Evolutionary conservation across 1,140 invertebrate species (phyloP).

Genomic region (Drosophila orosa): DNA sequence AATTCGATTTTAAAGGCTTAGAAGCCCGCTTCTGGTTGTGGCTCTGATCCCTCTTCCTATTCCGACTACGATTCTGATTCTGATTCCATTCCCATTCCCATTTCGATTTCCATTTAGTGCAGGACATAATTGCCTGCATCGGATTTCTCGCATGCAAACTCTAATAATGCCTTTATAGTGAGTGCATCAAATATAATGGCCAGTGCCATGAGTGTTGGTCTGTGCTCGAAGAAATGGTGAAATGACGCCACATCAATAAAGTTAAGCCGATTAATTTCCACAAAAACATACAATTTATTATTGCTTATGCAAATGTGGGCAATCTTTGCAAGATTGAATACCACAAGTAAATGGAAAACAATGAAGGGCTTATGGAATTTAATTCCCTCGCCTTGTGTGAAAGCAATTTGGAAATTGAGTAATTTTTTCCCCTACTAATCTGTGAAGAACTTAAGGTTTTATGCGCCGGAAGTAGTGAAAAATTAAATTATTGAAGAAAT

Average conservation of each 20-base stretch:
- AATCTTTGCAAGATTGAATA: constrained; percentile 1
- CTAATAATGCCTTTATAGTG: constrained; percentile 1
- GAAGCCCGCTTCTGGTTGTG: constrained; percentile 9
- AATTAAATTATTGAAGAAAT: too few species aligned
- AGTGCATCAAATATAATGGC: constrained; percentile 32
- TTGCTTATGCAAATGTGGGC: constrained; percentile 6
- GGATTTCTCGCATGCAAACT: background rate
- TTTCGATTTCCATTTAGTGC: constrained; percentile 39
- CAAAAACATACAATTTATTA: constrained; percentile 24
- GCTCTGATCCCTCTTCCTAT: background rate
- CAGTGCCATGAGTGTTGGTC: background rate
- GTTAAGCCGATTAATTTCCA: constrained; percentile 38
- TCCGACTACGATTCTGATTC: background rate
- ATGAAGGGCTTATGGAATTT: constrained; percentile 3
- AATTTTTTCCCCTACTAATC: background rate
- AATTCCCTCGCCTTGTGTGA: background rate
- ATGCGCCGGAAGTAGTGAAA: background rate
- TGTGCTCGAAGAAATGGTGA: background rate
- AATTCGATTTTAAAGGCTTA: constrained; percentile 77
- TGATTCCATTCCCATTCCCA: background rate
- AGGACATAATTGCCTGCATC: constrained; percentile 33
- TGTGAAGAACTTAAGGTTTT: background rate
- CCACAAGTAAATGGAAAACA: constrained; percentile 7
- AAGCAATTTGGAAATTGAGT: constrained; percentile 1
- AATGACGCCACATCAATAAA: constrained; percentile 12